Base-by-base conservation (phyloP, 2,113 vertebrate species). In the Caranx ignobilis region DNA sequence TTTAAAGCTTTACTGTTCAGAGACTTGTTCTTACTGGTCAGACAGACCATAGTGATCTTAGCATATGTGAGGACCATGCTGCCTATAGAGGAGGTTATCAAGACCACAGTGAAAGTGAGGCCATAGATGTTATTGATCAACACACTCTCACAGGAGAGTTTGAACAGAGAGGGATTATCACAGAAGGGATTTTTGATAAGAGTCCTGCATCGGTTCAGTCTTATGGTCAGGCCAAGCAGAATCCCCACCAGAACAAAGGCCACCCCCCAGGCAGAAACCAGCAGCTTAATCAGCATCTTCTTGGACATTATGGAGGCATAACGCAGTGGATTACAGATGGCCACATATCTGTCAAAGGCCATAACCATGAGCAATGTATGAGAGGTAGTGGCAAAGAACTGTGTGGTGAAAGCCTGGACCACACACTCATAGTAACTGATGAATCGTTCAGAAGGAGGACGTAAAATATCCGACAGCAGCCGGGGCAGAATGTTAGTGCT, bases 271-370 rank as follows among this genome's bases (percentile, higher is more conserved):
- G 92, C 92, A 2, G 19, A 77, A 2, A 45, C 50, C 0, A 86
- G 83, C 41, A 94, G 81, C 64, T 70, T 88, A 0, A 86, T 10
- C 66, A 94, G 81, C 87, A 79, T 91, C 26, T 37, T 70, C 45
- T 54, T 66, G 48, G 59, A 91, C 90, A 94, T 94, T 57, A 93
- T 87, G 31, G 80, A 0, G 0, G 82, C 2, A 16, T 94, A 94
- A 12, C 71, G 82, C 45, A 93, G 73, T 0, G 93, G 91, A 10
- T 86, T 84, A 13, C 91, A 94, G 77, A 95, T 93, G 61, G 94
- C 93, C 77, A 93, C 77, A 10, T 92, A 94, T 45, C 94, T 85
- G 67, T 95, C 93, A 5, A 92, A 92, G 0, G 93, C 90, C 93
- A 93, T 92, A 4, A 91, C 90, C 77, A 94, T 91, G 2, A 94